Percentiles rank a stretch among this genome's conserved stretches.
These are phyloP conservation scores for Labroides dimidiatus DNA, from an alignment of 2,797 vertebrate species.

Conservation along the genomic window DNA sequence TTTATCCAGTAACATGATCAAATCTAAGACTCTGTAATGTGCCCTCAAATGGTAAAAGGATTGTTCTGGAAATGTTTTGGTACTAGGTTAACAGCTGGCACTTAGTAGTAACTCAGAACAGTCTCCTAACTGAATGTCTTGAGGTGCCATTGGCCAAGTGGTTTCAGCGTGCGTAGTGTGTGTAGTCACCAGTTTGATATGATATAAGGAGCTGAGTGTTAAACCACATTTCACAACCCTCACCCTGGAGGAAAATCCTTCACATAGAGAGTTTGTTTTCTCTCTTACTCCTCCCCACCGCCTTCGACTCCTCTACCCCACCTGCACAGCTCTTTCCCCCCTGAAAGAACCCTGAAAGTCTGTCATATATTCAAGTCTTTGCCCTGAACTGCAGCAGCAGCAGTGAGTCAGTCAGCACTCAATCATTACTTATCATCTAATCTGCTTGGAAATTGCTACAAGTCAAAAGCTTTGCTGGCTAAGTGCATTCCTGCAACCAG, in stretches of 20 bases:
- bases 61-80: no score
- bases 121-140: no score
- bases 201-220: neutral
- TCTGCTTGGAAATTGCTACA: neutral
- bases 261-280: conserved; percentile 17
- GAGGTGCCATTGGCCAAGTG: no score
- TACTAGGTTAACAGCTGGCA: no score
- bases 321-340: no score
- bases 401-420: conserved; percentile 1
- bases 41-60: no score
- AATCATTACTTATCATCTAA: conserved; percentile 13
- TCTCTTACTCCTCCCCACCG: neutral
- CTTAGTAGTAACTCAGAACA: no score
- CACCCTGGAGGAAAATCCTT: conserved; percentile 24
- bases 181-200: no score
- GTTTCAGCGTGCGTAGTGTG: no score
- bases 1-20: no score
- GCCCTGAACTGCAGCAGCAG: no score
- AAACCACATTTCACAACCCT: conserved; percentile 20
- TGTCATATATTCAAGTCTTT: neutral
- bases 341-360: neutral
- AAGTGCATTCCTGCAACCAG: conserved; percentile 36
- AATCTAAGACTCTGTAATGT: no score
- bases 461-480: conserved; percentile 6
- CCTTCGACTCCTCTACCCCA: neutral